These are phyloP conservation scores for Cactoblastis cactorum DNA, from an alignment of 2,888 invertebrate genomes.

Conservation along the genomic window DNA sequence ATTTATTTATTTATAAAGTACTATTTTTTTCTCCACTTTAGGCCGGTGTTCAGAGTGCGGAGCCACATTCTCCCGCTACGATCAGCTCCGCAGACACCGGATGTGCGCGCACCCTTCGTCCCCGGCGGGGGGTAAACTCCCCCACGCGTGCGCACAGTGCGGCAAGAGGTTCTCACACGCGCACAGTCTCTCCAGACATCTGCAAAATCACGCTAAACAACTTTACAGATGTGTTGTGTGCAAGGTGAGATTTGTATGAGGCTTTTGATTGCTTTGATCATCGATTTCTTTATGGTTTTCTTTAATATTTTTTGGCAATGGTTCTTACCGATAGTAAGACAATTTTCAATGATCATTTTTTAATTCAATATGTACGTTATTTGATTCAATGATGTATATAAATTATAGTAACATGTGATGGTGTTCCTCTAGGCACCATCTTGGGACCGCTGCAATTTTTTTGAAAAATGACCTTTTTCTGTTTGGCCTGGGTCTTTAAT, in stretches of 20 bases:
- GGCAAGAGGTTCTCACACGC: constrained; percentile 66
- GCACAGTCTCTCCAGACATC: constrained; percentile 65
- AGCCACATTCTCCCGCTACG: constrained; percentile 56
- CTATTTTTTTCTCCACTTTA: constrained; percentile 24
- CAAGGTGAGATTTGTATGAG: constrained; percentile 39
- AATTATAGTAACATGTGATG: no score
- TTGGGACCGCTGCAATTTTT: background rate
- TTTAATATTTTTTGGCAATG: no score
- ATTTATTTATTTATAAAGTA: no score
- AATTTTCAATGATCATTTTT: no score
- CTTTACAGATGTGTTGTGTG: constrained; percentile 73
- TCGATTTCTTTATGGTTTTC: background rate
- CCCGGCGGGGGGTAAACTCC: constrained; percentile 25
- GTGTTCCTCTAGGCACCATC: background rate
- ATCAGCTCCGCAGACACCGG: constrained; percentile 63
- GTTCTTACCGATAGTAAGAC: no score
- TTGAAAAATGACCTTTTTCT: no score
- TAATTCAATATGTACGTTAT: no score
- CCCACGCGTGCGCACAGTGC: constrained; percentile 66
- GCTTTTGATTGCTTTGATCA: background rate
- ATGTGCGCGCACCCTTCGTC: constrained; percentile 38
- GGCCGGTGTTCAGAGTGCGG: constrained; percentile 59
- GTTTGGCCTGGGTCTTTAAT: no score
- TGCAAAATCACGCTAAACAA: constrained; percentile 72
- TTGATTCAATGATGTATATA: no score